Evolutionary conservation across 2,113 vertebrate species (phyloP).

Genomic region (Hassar affinis): DNA sequence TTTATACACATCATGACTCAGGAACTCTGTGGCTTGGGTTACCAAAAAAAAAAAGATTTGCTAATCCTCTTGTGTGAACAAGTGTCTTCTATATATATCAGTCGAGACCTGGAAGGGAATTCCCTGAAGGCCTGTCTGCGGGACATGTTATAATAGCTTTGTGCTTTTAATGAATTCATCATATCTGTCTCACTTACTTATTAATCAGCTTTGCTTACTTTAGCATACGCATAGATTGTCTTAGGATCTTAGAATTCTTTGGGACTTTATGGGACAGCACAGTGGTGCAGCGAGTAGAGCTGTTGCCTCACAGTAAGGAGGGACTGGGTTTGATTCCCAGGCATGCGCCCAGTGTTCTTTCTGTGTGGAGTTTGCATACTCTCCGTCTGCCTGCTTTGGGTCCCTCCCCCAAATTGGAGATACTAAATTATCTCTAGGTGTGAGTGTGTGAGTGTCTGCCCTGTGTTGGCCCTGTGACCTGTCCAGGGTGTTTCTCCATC

Average conservation of each 20-base stretch:
- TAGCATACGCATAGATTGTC: neutral
- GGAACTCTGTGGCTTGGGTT: constrained; percentile 25
- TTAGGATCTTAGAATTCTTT: neutral
- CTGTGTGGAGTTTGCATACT: too few relatives aligned
- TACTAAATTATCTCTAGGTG: too few relatives aligned
- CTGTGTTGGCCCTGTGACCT: too few relatives aligned
- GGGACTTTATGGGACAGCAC: too few relatives aligned
- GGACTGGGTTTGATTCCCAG: too few relatives aligned
- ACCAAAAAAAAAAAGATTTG: constrained; percentile 49
- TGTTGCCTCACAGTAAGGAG: too few relatives aligned
- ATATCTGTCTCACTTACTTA: constrained; percentile 3
- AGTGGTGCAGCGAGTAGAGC: too few relatives aligned
- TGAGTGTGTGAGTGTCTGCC: too few relatives aligned
- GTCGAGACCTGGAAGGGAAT: constrained; percentile 36
- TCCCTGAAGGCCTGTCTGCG: constrained; percentile 44
- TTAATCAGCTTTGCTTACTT: neutral
- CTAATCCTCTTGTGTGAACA: constrained; percentile 49
- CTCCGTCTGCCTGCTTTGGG: too few relatives aligned
- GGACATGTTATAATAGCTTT: constrained; percentile 9
- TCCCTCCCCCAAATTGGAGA: too few relatives aligned
- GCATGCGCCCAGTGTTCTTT: too few relatives aligned
- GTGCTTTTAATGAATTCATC: constrained; percentile 16
- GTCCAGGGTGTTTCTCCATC: too few relatives aligned
- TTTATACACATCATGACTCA: neutral
- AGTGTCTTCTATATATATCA: constrained; percentile 57